phyloP scores from a whole-genome alignment of 2,113 vertebrate genomes.

The Stomatorhinus ivindoensis region DNA sequence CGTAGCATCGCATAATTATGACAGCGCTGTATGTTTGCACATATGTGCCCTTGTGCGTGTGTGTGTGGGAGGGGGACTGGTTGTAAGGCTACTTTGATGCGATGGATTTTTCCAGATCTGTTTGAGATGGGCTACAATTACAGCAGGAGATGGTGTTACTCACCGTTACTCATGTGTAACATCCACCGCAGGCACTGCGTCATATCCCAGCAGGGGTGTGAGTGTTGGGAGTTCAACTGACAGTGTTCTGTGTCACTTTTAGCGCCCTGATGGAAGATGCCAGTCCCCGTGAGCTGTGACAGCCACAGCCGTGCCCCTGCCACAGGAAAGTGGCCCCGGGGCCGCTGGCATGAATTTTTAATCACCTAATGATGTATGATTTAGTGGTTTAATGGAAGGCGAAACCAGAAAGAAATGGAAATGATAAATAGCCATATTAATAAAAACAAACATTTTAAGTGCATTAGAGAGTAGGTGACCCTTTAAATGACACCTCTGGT shows the following conservation, averaged over 20 bases:
- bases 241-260: not conserved
- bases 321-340: not conserved
- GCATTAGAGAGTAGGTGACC: slow-evolving; percentile 8
- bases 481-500: slow-evolving; percentile 1
- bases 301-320: not conserved
- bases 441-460: slow-evolving; percentile 15
- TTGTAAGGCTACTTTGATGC: not conserved
- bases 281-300: not conserved
- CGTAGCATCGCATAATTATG: not conserved
- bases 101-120: not conserved
- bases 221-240: not conserved
- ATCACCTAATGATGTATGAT: not conserved
- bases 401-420: not conserved
- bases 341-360: not conserved
- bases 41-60: not conserved
- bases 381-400: not conserved
- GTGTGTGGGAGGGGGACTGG: not conserved
- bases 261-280: not conserved
- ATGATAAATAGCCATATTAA: slow-evolving; percentile 8
- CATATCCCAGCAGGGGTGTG: not conserved
- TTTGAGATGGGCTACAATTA: not conserved
- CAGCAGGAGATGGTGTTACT: not conserved
- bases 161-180: not conserved
- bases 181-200: not conserved
- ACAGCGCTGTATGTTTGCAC: not conserved